Conservation (phyloP, 2,888 invertebrate genomes). For the Pteria penguin region DNA sequence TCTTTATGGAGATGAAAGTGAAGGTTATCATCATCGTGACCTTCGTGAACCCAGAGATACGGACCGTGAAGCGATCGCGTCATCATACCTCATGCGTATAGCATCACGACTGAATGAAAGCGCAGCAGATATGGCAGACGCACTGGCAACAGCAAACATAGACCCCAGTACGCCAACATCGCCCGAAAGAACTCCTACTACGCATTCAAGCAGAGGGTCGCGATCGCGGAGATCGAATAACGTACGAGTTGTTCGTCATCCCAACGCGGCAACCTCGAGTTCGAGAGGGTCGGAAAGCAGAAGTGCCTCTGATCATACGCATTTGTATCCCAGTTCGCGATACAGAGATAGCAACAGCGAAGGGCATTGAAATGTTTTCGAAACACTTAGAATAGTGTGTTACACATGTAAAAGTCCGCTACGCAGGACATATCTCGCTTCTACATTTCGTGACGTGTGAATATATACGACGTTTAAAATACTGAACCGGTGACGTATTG, state of each 20-base stretch:
- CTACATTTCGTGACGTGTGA: no score
- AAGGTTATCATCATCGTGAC: background rate
- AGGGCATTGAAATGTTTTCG: no score
- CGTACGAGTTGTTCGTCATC: slow-evolving; percentile 61
- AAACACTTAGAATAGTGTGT: no score
- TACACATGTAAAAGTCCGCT: no score
- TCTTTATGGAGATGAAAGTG: background rate
- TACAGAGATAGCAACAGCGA: slow-evolving; percentile 11
- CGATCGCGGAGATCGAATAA: slow-evolving; percentile 52
- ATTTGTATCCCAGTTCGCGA: slow-evolving; percentile 16
- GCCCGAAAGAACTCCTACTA: slow-evolving; percentile 34
- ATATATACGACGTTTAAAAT: no score
- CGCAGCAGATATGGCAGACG: slow-evolving; percentile 61
- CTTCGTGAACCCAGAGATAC: slow-evolving; percentile 47
- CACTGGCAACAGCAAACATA: slow-evolving; percentile 39
- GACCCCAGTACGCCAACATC: slow-evolving; percentile 35
- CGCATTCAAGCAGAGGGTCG: slow-evolving; percentile 23
- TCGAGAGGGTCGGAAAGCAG: background rate
- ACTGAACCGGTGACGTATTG: no score
- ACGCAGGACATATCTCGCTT: no score
- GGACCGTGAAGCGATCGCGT: slow-evolving; percentile 52
- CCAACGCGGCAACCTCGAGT: slow-evolving; percentile 18
- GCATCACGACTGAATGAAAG: slow-evolving; percentile 60
- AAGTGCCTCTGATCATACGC: slow-evolving; percentile 11
- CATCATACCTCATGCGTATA: slow-evolving; percentile 57